phyloP scores from a whole-genome alignment of 2,888 invertebrate genomes.

The Alviniconcha strummeri region DNA sequence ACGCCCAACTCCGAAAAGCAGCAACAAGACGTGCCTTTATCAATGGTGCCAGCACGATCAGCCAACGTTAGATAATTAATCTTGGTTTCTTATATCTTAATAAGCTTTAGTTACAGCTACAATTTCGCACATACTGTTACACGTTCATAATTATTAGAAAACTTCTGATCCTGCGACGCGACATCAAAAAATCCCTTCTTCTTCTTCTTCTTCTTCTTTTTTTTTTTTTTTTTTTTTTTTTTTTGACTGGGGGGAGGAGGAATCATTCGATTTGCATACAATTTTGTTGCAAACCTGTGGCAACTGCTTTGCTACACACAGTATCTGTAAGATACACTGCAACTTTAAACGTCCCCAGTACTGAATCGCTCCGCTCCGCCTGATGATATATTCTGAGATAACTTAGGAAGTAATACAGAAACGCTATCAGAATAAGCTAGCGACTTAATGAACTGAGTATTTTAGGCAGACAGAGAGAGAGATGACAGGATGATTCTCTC shows the following conservation, averaged over 20 bases:
- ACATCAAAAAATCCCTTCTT: background rate
- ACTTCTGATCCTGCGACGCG: background rate
- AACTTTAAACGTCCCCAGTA: background rate
- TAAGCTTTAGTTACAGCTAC: background rate
- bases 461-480: background rate
- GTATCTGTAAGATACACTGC: no score
- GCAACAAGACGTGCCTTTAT: no score
- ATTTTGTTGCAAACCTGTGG: background rate
- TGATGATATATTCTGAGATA: background rate
- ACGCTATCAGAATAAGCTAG: no score
- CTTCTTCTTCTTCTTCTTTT: background rate
- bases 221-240: background rate
- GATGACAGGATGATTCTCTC: background rate
- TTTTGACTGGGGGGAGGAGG: background rate
- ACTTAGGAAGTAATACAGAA: no score
- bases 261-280: background rate
- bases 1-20: no score
- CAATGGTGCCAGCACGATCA: no score
- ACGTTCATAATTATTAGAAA: conserved; percentile 1
- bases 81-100: background rate
- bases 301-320: no score
- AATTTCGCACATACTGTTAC: background rate
- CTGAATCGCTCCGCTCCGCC: background rate
- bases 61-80: no score
- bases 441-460: no score